A percentile compares a stretch with the other conserved stretches of the same genome.
Conservation (phyloP, 2,888 invertebrate genomes). For the Ormyrus nitidulus region DNA sequence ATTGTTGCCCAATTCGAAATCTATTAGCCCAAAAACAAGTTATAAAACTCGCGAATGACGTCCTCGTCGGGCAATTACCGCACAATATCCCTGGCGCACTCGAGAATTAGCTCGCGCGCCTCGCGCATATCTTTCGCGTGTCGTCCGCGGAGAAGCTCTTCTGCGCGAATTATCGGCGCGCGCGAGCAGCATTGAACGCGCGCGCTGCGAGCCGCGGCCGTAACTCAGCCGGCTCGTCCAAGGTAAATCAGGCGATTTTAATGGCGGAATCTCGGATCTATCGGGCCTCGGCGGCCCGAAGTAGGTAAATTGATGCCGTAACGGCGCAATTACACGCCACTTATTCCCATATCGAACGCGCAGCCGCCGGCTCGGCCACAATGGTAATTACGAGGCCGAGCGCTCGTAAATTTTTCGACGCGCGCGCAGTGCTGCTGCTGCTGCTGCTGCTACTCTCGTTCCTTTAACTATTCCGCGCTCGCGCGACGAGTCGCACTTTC, state of each 20-base stretch:
- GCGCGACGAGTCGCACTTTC: conserved; percentile 53
- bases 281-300: conserved; percentile 53
- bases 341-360: conserved; percentile 60
- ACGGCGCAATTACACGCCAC: conserved; percentile 68
- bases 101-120: no score
- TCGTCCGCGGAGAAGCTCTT: no score
- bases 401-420: conserved; percentile 65
- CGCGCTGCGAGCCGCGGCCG: neutral
- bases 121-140: no score
- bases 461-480: conserved; percentile 12
- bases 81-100: no score
- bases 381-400: conserved; percentile 69
- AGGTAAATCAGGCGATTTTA: conserved; percentile 27
- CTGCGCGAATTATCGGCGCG: no score
- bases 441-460: conserved; percentile 15
- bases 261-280: conserved; percentile 39
- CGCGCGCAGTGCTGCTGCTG: no score
- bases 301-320: conserved; percentile 67
- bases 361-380: conserved; percentile 72
- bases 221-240: neutral
- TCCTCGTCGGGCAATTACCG: no score
- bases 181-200: neutral
- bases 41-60: no score
- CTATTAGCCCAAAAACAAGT: no score
- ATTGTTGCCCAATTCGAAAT: no score